These are phyloP conservation scores for Thera obeliscata DNA, from an alignment of 2,888 invertebrate genomes.

Conservation along the genomic window DNA sequence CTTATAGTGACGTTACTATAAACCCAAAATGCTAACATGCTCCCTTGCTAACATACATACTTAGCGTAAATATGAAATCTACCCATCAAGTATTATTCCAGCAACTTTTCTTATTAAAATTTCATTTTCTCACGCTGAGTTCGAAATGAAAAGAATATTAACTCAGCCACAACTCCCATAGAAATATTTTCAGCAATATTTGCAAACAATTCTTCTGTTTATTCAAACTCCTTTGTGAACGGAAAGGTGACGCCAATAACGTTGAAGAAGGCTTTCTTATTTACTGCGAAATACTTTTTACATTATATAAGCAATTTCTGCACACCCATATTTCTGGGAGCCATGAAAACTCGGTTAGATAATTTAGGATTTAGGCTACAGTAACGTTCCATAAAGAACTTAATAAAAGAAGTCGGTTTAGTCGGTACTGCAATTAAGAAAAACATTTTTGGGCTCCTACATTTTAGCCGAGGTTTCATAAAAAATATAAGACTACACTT, in stretches of 20 bases:
- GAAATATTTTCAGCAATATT: slow-evolving; percentile 34
- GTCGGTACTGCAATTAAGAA: slow-evolving; percentile 25
- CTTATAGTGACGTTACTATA: no score
- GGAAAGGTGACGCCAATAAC: slow-evolving; percentile 37
- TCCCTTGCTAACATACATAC: no score
- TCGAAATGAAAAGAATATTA: slow-evolving; percentile 33
- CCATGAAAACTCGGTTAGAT: slow-evolving; percentile 28
- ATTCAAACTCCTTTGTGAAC: slow-evolving; percentile 40
- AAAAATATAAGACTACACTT: slow-evolving; percentile 19
- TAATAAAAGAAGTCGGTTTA: slow-evolving; percentile 26
- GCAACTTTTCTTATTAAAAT: not conserved
- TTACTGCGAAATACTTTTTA: slow-evolving; percentile 32
- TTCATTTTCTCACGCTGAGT: not conserved
- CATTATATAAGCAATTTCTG: slow-evolving; percentile 34
- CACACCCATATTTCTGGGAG: slow-evolving; percentile 29
- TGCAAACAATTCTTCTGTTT: slow-evolving; percentile 31
- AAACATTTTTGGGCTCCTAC: slow-evolving; percentile 27
- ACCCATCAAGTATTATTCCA: not conserved
- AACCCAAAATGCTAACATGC: no score
- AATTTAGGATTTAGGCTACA: slow-evolving; percentile 30
- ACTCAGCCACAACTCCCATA: slow-evolving; percentile 28
- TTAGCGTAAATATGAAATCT: not conserved
- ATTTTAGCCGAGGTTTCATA: slow-evolving; percentile 14
- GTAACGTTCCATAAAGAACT: slow-evolving; percentile 32
- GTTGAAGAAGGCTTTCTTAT: slow-evolving; percentile 29